Evolutionary conservation across 2,113 vertebrate genomes (phyloP), one percentile per base, ranked within the genome.

Genomic region (Circaetus cinerascens): DNA sequence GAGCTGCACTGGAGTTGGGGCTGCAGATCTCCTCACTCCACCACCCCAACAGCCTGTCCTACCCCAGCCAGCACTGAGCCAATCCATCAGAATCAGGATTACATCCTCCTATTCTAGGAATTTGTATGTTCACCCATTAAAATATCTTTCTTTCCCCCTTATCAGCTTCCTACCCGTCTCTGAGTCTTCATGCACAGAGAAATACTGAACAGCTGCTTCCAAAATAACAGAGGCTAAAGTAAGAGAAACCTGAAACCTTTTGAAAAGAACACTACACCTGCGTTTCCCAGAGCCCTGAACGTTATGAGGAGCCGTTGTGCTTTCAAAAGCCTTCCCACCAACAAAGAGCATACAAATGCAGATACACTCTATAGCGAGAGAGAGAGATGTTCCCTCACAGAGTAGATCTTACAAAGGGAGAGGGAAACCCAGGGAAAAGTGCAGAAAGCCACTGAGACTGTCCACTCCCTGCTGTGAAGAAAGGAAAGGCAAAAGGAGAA

Each of bases 301-400:
- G 1, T 51, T 94, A 55, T 10, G 32, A 91, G 34, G 19, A 75
- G 51, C 60, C 5, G 7, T 8, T 82, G 50, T 45, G 14, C 51
- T 75, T 78, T 91, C 60, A 88, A 73, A 91, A 93, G 50, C 45
- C 60, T 8, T 15, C 71, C 7, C 69, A 67, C 30, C 56, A 67
- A 34, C 36, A 77, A 66, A 83, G n/a, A 82, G 38, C 66, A 48
- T 56, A 40, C 41, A 40, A 67, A 59, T 79, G 38, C 51, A 95
- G 19, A 50, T 34, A 45, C 14, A 34, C 7, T 51, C 34, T 66
- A 29, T 46, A 75, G 56, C 0, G 0, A 63, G 43, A 18, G 34
- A 18, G 34, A 82, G 29, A 27, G 34, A 50, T 1, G 0, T 40
- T 85, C 27, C n/a, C 29, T 53, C 1, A 0, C 27, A 41, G 12